These are phyloP conservation scores for Plutomurus gul DNA, from an alignment of 1,140 invertebrate genomes.

Conservation along the genomic window DNA sequence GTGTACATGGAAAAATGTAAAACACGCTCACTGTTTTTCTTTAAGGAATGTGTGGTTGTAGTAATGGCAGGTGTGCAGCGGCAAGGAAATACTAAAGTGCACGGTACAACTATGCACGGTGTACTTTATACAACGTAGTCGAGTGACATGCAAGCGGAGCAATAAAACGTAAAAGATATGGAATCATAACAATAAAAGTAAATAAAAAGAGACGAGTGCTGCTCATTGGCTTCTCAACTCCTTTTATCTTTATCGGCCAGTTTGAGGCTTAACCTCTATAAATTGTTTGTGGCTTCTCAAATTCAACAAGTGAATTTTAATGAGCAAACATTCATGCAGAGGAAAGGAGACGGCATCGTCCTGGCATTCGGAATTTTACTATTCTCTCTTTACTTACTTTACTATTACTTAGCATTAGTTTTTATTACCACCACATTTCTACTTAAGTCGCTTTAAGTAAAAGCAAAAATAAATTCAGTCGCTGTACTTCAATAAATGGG, in stretches of 20 bases:
- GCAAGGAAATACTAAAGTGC: neutral
- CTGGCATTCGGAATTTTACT: no score
- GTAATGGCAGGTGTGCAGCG: neutral
- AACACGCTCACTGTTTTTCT: neutral
- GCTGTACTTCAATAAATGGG: no score
- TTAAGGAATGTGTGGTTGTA: neutral
- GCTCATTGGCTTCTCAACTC: neutral
- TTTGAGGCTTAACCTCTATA: neutral
- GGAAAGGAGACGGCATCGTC: no score
- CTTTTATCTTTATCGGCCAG: neutral
- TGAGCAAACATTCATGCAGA: neutral
- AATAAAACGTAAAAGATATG: conserved; percentile 4
- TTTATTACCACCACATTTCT: no score
- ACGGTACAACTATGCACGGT: no score
- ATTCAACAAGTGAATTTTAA: neutral
- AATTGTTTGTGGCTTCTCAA: neutral
- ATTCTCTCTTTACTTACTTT: no score
- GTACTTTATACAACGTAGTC: neutral
- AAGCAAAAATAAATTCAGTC: no score
- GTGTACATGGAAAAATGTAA: neutral
- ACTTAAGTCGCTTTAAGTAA: no score
- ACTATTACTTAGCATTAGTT: no score
- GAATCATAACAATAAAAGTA: neutral
- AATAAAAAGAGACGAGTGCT: neutral
- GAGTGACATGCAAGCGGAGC: neutral